phyloP scores from a whole-genome alignment of 2,113 vertebrate species.

The Xiphophorus couchianus region DNA sequence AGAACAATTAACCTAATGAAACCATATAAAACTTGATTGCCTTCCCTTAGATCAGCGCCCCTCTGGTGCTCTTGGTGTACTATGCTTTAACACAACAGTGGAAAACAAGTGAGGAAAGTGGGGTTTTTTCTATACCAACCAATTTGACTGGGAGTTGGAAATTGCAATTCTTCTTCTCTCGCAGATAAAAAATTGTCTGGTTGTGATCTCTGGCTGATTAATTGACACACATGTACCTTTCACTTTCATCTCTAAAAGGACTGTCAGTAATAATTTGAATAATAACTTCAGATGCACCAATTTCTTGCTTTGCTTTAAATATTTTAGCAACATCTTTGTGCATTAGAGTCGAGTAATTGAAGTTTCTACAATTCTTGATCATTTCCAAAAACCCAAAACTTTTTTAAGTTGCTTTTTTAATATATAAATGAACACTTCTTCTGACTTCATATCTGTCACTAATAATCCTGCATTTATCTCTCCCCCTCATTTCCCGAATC shows the following conservation, averaged over 20 bases:
- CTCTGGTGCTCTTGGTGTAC: too few species aligned
- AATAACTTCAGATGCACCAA: too few species aligned
- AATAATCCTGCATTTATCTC: slow-evolving; percentile 4
- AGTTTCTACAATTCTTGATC: neutral
- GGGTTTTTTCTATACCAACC: neutral
- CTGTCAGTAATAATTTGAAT: too few species aligned
- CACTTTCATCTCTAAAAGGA: too few species aligned
- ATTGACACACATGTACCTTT: too few species aligned
- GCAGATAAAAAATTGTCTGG: too few species aligned
- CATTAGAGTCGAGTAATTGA: neutral
- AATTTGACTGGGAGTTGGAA: neutral
- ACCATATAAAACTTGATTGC: neutral
- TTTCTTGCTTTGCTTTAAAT: too few species aligned
- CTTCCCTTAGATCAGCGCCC: neutral
- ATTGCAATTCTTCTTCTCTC: neutral
- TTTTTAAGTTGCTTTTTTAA: neutral
- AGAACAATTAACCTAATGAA: neutral
- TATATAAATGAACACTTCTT: neutral
- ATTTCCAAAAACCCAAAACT: neutral
- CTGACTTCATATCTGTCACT: neutral
- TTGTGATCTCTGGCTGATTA: too few species aligned
- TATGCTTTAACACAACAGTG: too few species aligned
- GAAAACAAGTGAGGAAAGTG: neutral
- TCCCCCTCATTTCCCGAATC: slow-evolving; percentile 8
- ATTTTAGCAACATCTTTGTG: neutral